Base-by-base conservation (phyloP, 2,888 invertebrate genomes). In the Dendrolimus houi region DNA sequence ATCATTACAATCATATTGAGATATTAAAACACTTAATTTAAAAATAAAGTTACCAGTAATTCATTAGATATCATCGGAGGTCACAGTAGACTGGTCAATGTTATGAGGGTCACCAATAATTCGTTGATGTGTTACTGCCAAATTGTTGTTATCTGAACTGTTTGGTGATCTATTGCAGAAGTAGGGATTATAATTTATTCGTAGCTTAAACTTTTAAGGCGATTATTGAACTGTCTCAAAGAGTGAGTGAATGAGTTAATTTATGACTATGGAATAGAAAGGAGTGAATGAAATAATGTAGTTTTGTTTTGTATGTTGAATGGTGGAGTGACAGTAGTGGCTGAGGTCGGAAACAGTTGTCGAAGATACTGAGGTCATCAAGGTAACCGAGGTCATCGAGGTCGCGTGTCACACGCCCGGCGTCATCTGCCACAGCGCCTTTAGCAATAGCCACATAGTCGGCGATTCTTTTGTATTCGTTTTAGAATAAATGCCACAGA, bases 391-490 rank as follows among this genome's bases (percentile, higher is more conserved):
- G 6, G 67, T 69, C 66, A 71, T 66, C 68, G 63, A 62, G 70
- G 64, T 63, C 60, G 55, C 29, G 29, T 29, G 29, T 29, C 9
- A 54, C 52, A 52, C 55, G 52, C 56, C 53, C 41, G 70, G 74
- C 67, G 74, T 71, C 72, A 77, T 74, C 75, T 71, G 77, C 72
- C 75, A 68, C 55, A 68, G 72, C 71, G 74, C 71, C 72, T 62
- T 70, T 83, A 92, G 92, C 91, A 91, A 89, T 91, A 92, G 88
- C 87, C 90, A 88, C 84, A 84, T 85, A 89, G 87, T 86, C 81
- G 87, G 86, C 85, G 74, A 69, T 85, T 88, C 73, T 79, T 87
- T 88, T 87, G 69, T 89, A 89, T 89, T 90, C 89, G 89, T 88
- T 90, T 87, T 89, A 89, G 89, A 89, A 88, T 89, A 89, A 83